Evolutionary conservation across 1,140 invertebrate genomes (phyloP), one percentile per base, ranked within the genome.

Genomic region (Heterodera carotae): DNA sequence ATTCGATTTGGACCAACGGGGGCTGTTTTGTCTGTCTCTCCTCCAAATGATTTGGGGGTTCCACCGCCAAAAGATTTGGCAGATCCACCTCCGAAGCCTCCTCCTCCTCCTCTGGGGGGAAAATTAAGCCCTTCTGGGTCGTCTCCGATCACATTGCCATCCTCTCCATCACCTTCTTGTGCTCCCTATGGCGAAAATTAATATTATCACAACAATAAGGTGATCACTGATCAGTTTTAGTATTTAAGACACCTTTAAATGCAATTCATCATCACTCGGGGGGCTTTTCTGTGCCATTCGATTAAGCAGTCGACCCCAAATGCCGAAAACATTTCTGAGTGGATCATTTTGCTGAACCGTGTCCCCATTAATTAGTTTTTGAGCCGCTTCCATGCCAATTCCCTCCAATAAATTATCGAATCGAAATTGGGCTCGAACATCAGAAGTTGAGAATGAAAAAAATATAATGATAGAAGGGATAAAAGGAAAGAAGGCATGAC

Each of bases 221-320:
- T 10, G 34, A 69, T 6, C 1, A 75, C 39, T 8, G 31, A 1
- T 73, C 43, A 48, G 22, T 64, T 31, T 22, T 75, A 22, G 29
- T 25, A 15, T 75, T 29, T 0, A 74, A 39, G 6, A 39, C n/a
- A 68, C 70, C 29, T 70, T 79, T 10, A 79, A 33, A 67, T 79
- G 76, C 25, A 79, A 64, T 72, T 79, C 62, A 33, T 79, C 78
- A 25, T 79, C 78, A 8, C 62, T 79, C 10, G 78, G 78, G 27
- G 71, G 78, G 71, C 22, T 80, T 29, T 68, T 60, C 53, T 79
- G 78, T 34, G 78, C 76, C 78, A 79, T 79, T 36, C 78, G 31
- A 39, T 79, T 80, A 12, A 79, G 48, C 43, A 79, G 29, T 6
- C 78, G 48, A 22, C 78, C 78, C 78, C 78, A 79, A 31, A 78